Conservation (phyloP, 1,140 invertebrate genomes). For the Alviniconcha marisindica region DNA sequence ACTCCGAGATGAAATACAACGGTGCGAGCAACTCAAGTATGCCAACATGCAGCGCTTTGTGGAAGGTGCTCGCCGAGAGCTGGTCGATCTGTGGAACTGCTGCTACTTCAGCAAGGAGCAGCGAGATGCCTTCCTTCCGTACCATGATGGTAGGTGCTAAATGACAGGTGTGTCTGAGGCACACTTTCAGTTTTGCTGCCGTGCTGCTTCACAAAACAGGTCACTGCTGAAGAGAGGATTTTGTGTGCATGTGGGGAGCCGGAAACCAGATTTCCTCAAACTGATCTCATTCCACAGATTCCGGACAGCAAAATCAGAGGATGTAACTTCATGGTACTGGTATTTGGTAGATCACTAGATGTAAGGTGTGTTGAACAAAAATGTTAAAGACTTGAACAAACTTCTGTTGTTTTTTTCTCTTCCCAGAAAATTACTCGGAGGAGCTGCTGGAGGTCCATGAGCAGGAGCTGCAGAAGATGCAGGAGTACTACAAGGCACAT, state of each 20-base stretch:
- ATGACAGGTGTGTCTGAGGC: neutral
- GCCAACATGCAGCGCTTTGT: conserved; percentile 85
- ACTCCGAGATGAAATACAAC: conserved; percentile 79
- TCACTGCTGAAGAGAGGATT: too few species aligned
- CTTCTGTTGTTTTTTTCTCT: too few species aligned
- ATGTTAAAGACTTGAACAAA: too few species aligned
- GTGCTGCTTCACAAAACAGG: too few species aligned
- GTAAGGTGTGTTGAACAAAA: too few species aligned
- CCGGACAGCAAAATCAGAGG: too few species aligned
- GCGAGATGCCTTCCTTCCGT: conserved; percentile 79
- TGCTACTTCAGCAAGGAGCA: conserved; percentile 82
- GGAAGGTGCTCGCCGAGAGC: conserved; percentile 82
- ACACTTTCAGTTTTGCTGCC: too few species aligned
- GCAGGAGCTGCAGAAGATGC: conserved; percentile 83
- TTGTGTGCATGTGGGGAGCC: too few species aligned
- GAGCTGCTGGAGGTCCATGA: conserved; percentile 86
- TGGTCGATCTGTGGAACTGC: conserved; percentile 84
- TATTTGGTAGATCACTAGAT: too few species aligned
- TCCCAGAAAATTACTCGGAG: conserved; percentile 81
- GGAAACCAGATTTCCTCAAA: too few species aligned
- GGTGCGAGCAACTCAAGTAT: conserved; percentile 81
- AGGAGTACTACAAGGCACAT: conserved; percentile 82
- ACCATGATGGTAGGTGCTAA: conserved; percentile 55
- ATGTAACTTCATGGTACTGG: too few species aligned
- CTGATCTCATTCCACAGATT: too few species aligned